Evolutionary conservation across 1,140 invertebrate genomes (phyloP).

Genomic region (Sinonovacula constricta): DNA sequence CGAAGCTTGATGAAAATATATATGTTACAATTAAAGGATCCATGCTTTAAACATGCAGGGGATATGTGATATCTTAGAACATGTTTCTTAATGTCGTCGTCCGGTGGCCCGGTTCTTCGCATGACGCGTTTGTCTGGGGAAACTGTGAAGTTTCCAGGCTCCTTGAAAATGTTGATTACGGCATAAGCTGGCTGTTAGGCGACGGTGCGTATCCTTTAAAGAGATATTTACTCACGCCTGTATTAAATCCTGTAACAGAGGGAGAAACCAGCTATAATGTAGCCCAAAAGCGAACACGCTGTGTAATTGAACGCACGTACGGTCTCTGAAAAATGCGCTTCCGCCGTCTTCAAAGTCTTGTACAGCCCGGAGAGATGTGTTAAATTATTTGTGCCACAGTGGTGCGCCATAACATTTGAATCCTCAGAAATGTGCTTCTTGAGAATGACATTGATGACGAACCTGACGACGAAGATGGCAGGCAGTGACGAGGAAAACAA

Average conservation of each 20-base stretch:
- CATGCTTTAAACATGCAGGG: conserved; percentile 36
- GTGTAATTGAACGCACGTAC: neutral
- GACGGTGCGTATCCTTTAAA: conserved; percentile 2
- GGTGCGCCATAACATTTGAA: too few species aligned
- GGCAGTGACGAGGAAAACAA: too few species aligned
- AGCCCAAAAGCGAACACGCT: neutral
- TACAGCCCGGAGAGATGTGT: too few species aligned
- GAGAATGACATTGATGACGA: too few species aligned
- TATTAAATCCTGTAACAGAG: neutral
- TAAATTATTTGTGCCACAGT: too few species aligned
- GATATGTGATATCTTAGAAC: conserved; percentile 10
- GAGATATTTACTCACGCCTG: neutral
- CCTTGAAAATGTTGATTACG: neutral
- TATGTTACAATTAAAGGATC: conserved; percentile 41
- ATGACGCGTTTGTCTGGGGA: conserved; percentile 36
- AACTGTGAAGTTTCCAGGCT: neutral
- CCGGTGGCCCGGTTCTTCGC: conserved; percentile 29
- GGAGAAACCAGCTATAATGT: neutral
- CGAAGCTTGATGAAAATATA: conserved; percentile 23
- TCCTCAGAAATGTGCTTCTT: too few species aligned
- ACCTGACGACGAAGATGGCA: too few species aligned
- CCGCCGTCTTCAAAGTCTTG: neutral
- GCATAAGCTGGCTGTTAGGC: neutral
- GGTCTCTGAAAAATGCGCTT: neutral
- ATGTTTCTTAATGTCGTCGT: conserved; percentile 36